A percentile compares a stretch with the other conserved stretches of the same genome.
phyloP scores from a whole-genome alignment of 1,140 invertebrate genomes.

The Temnothorax longispinosus region DNA sequence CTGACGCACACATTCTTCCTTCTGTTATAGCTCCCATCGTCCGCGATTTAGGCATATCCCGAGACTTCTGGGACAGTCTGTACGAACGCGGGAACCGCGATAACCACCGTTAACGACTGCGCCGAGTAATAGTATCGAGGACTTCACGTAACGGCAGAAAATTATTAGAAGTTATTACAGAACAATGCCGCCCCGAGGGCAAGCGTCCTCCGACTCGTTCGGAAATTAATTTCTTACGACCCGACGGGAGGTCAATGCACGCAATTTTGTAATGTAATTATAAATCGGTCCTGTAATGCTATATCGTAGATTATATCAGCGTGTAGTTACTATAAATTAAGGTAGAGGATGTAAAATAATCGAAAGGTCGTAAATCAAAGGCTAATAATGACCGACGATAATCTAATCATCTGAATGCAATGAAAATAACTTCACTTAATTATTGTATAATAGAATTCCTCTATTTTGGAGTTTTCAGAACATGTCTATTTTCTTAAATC shows the following conservation, averaged over 20 bases:
- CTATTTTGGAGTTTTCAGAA: background rate
- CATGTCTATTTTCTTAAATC: background rate
- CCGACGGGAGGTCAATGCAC: constrained; percentile 41
- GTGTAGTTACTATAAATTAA: background rate
- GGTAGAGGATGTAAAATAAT: constrained; percentile 2
- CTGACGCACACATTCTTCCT: background rate
- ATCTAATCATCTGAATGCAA: background rate
- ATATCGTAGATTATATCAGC: background rate
- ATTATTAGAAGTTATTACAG: constrained; percentile 73
- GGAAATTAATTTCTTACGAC: constrained; percentile 70
- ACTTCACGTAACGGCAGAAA: constrained; percentile 50
- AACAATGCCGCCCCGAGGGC: constrained; percentile 50
- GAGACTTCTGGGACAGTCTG: background rate
- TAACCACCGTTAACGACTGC: constrained; percentile 27
- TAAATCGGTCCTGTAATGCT: constrained; percentile 56
- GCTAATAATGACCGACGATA: background rate
- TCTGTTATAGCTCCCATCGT: too few relatives aligned
- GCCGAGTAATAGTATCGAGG: constrained; percentile 44
- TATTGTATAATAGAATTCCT: background rate
- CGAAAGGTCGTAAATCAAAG: background rate
- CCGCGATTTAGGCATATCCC: background rate
- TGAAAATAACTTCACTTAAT: background rate
- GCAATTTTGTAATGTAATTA: constrained; percentile 66
- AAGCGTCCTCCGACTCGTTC: constrained; percentile 53
- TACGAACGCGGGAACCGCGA: background rate